Evolutionary conservation across 1,140 invertebrate genomes (phyloP), one percentile per base, ranked within the genome.

Genomic region (Vollenhovia emeryi): DNA sequence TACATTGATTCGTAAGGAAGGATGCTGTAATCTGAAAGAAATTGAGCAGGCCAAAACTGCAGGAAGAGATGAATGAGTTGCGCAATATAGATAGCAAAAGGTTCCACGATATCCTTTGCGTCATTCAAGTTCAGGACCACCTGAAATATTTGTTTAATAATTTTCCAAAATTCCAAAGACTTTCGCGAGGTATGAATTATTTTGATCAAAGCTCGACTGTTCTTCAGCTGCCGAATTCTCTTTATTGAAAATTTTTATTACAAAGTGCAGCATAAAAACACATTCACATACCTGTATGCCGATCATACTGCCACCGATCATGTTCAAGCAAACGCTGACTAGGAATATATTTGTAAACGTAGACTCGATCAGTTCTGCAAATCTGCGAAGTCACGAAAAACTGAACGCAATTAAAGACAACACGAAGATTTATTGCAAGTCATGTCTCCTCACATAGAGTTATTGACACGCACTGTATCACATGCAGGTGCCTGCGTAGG

Each of bases 1-100:
- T 75, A 75, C 71, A 75, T 59, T 24, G 71, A 75, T 13, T 75
- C 50, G 21, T 75, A 75, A 24, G 71, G 71, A 57, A 75, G n/a
- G 5, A 40, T 40, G 15, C 71, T 75, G 9, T 75, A 75, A 59
- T 57, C 52, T 75, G 40, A 27, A 13, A 75, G 21, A n/a, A 75
- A 59, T 75, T 75, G 71, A 27, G 50, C 71, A 2, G 48, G 52
- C 71, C 71, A 75, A 13, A 75, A 75, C 4, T 75, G 71, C 24
- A 75, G 21, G 9, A 75, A 75, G 21, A 75, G 71, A 18, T 75
- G 71, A 27, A 75, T 57, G 1, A 75, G 71, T 59, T 75, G 71
- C 40, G 52, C 71, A 2, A 75, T 75, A n/a, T 75, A 75, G 8
- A 75, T 75, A 36, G 71, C 52, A 5, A 75, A 52, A 8, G 71